Base-by-base conservation (phyloP, 1,140 invertebrate species). In the Drosophila grimshawi region DNA sequence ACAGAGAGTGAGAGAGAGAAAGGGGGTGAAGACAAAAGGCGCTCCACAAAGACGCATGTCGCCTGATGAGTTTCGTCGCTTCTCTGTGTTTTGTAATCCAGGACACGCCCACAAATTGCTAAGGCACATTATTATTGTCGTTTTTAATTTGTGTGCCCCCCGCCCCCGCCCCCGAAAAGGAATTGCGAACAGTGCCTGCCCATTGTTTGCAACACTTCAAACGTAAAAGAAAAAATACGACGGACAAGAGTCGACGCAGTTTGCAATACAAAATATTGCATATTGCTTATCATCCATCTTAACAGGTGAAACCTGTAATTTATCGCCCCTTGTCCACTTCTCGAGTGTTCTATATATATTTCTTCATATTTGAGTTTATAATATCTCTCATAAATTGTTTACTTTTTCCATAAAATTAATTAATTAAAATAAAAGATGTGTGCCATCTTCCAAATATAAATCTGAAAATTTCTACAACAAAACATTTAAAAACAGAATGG, bases 51-150 rank as follows among this genome's bases (percentile, higher is more conserved):
- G 77, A 67, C 69, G 35, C 67, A 51, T 77, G 80, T 72, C 75
- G 71, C 72, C 83, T 88, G 83, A 88, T 86, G 82, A 86, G 79
- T 86, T 88, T 86, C 59, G 52, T 49, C 57, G 39, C 39, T n/a
- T 32, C 46, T 60, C 8, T 27, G 10, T 37, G 4, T 49, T 19
- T n/a, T 51, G 43, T 39, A 55, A 45, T 32, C 45, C 52, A 27
- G 63, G 61, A 55, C 83, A 88, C 83, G 83, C 83, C 82, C 79
- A 76, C 72, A 73, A 86, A 83, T 88, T 78, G 75, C 66, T 80
- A 69, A 69, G 78, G 81, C 74, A 60, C 81, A 77, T 80, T 75
- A 78, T 86, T 86, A 83, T 88, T 88, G 85, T 88, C 85, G 85
- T 83, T 89, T 83, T 88, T 88, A 88, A 88, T 88, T 88, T 89